Base-by-base conservation (phyloP, 2,888 invertebrate species). In the Perizoma flavofasciatum region DNA sequence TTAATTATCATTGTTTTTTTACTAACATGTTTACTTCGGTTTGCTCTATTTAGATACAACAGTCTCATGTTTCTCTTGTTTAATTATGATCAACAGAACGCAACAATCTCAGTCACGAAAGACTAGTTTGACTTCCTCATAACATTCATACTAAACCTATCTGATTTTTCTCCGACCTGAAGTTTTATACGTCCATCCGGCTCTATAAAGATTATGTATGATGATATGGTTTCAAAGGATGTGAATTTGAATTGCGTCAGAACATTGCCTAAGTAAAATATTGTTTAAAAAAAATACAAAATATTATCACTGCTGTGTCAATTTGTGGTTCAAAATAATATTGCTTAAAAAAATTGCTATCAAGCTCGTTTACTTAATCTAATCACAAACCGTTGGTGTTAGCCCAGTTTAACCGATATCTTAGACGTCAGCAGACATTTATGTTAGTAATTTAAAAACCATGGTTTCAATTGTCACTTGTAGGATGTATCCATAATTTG, bases 241-340 rank as follows among this genome's bases (percentile, higher is more conserved):
- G 65, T 64, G 62, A 63, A 62, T 63, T 59, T 57, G 35, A 49
- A 59, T 66, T 67, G 57, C 63, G 59, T 64, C 65, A 61, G 35
- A 63, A 52, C 49, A 3, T 7, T 34, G 57, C 47, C 58, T 66
- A 65, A 65, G 64, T 60, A 59, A 58, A 60, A 59, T 62, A 61
- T 22, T 47, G 43, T 37, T 10, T 0, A 41, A 9, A 39, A 37
- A n/a, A n/a, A n/a, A n/a, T n/a, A n/a, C n/a, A n/a, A n/a, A n/a
- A n/a, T n/a, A n/a, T n/a, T n/a, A n/a, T n/a, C n/a, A n/a, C n/a
- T n/a, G n/a, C n/a, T n/a, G n/a, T n/a, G n/a, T n/a, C n/a, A n/a
- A n/a, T n/a, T n/a, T n/a, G n/a, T n/a, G n/a, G n/a, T n/a, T n/a
- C n/a, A n/a, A n/a, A n/a, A n/a, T n/a, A n/a, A n/a, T n/a, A n/a